These are phyloP conservation scores for Myotis lucifugus DNA, from an alignment of 2,113 vertebrate species.

Conservation along the genomic window DNA sequence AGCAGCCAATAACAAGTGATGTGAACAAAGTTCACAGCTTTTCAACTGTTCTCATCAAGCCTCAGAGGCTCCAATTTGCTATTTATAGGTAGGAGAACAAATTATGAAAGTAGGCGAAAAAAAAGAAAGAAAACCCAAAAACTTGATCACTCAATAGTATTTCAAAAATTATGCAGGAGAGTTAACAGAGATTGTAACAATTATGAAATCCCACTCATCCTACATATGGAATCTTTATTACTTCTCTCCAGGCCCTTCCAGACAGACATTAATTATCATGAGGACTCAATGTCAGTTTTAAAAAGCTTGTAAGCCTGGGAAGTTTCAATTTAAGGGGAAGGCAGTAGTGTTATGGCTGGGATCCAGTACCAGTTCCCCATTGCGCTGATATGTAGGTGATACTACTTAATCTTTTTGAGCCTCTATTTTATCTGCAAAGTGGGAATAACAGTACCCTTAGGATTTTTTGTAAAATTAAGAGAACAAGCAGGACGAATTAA, in stretches of 20 bases:
- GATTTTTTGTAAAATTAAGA: neutral
- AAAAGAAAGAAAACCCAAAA: neutral
- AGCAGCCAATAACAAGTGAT: neutral
- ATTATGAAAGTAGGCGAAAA: neutral
- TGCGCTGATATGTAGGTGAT: neutral
- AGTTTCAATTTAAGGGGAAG: neutral
- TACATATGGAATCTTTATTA: neutral
- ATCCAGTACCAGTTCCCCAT: neutral
- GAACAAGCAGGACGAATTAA: neutral
- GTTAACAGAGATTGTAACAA: neutral
- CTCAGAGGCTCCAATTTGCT: neutral
- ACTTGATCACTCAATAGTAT: neutral
- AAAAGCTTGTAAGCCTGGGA: neutral
- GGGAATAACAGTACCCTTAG: neutral
- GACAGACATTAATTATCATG: neutral
- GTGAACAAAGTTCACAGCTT: constrained; percentile 12
- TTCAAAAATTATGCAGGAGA: neutral
- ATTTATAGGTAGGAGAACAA: neutral
- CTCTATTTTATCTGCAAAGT: neutral
- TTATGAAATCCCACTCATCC: neutral
- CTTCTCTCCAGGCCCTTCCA: neutral
- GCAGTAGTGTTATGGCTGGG: neutral
- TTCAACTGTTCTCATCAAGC: constrained; percentile 1
- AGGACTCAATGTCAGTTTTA: neutral
- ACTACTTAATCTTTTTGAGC: neutral